Evolutionary conservation across 2,888 invertebrate genomes (phyloP), one percentile per base, ranked within the genome.

Genomic region (Siphlonurus alternatus): DNA sequence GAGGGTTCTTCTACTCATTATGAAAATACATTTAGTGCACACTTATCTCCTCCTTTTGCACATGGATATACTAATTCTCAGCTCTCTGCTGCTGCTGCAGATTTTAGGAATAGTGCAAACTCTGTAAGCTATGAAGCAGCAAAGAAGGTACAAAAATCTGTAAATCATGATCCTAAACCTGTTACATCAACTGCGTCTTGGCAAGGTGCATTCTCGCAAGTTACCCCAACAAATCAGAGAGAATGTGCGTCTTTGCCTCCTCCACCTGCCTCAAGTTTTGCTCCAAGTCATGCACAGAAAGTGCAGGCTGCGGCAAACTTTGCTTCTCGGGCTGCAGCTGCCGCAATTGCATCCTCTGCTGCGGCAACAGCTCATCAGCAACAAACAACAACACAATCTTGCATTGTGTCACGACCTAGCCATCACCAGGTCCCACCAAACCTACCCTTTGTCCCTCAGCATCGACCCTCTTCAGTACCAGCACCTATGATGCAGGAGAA

Each of bases 1-100:
- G 38, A 38, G 5, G 38, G 66, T 59, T 74, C 78, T 67, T 67
- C 72, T 61, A 70, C 75, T 5, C 76, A 80, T 61, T 86, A 86
- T 74, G 86, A 87, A 72, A 85, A 82, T 71, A 72, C 73, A 2
- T 87, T 86, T 74, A 86, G 85, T 75, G 80, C 84, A 67, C 85
- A 85, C 56, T 7, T 56, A 10, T 20, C 22, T 20, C 56, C 56
- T 22, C 56, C 56, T n/a, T 56, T 56, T 22, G 56, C 56, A 7
- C 56, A 56, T 22, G 38, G 38, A 38, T 38, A 38, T 38, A 38
- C 38, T 10, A 38, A 38, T 38, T 38, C 38, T 10, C 38, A 38
- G 15, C 15, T 38, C 5, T 38, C 38, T 38, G 38, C 38, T 38
- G 38, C 38, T 38, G 38, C 38, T 38, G 38, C 38, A 38, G 38